Evolutionary conservation across 2,797 vertebrate genomes (phyloP), one percentile per base, ranked within the genome.

Genomic region (Pterois miles): DNA sequence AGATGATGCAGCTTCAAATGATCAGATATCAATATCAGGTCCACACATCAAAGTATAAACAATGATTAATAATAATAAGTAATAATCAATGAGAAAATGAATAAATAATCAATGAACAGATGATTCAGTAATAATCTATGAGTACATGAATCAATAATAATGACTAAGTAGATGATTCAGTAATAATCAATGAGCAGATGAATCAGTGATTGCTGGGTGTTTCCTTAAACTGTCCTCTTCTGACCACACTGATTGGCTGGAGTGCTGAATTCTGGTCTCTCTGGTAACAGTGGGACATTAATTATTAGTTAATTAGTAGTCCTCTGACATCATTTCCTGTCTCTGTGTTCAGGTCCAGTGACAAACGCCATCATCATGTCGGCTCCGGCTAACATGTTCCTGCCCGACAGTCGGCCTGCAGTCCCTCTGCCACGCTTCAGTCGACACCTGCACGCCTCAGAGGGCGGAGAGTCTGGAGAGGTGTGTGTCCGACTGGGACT

Each of bases 341-440:
- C 13, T 67, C 8, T 81, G 11, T 56, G 23, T 60, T 36, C 71
- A 94, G 93, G 93, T 68, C 87, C 88, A 0, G 92, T 94, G 74
- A 94, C 89, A 0, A 93, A 94, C 1, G 90, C 89, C 1, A 2
- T 88, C 76, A 90, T 94, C 74, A 86, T 63, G 74, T 25, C 87
- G 0, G 92, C 91, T 46, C 92, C 93, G 0, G 91, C 93, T 0
- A 96, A 97, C 94, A 99, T 99, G 97, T 95, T 98, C 48, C 95
- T 96, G 69, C 95, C 97, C 0, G 97, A 99, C 3, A 96, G 96
- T 86, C 95, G 96, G 1, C 97, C 98, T 1, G 76, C 93, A 6
- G 65, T 97, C 48, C 96, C 96, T 0, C 93, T 99, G 62, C 97
- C 97, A 0, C 96, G 95, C 40, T 99, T 99, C 94, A 97, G 96